Base-by-base conservation (phyloP, 2,797 vertebrate species). In the Chaenodraco wilsoni region DNA sequence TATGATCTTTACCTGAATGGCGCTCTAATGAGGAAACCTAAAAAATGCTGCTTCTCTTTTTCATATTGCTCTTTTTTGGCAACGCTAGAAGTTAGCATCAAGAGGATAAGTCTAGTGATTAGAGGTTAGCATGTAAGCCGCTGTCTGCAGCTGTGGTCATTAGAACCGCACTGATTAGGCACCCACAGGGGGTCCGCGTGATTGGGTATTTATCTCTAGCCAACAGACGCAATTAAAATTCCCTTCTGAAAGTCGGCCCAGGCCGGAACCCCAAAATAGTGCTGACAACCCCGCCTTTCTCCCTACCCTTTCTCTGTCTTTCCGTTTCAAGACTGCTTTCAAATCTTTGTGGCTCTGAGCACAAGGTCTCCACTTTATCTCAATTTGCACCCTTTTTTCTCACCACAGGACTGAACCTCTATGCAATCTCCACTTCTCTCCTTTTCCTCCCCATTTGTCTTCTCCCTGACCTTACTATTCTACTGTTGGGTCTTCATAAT, bases 201-300 rank as follows among this genome's bases (percentile, higher is more conserved):
- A 94, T 93, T 93, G 88, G 88, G 83, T 92, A 92, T 93, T 95
- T 94, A 95, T 95, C 93, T 92, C 74, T 69, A 85, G 91, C 92
- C 90, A 94, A 91, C 90, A 93, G 84, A 91, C 59, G 79, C 90
- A 92, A 93, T 94, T 93, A 94, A 94, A 93, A 94, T 94, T 92
- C 86, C 76, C 82, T 83, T 87, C 86, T 90, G 79, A 84, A 89
- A 87, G 85, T 88, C 84, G 58, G 79, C 67, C 79, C 55, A 31
- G 76, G 72, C 89, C 76, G 71, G 83, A 88, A 87, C 84, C 80
- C 84, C 62, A 67, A 90, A 90, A 88, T 76, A 86, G 76, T 76
- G 72, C 74, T 17, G 57, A 67, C 61, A 57, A 19, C 72, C 41
- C 63, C 19, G 4, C 61, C 66, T 57, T 58, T 55, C 64, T 49